A percentile compares a stretch with the other conserved stretches of the same genome.
phyloP scores from a whole-genome alignment of 2,888 invertebrate species.

The Chalcis sispes region DNA sequence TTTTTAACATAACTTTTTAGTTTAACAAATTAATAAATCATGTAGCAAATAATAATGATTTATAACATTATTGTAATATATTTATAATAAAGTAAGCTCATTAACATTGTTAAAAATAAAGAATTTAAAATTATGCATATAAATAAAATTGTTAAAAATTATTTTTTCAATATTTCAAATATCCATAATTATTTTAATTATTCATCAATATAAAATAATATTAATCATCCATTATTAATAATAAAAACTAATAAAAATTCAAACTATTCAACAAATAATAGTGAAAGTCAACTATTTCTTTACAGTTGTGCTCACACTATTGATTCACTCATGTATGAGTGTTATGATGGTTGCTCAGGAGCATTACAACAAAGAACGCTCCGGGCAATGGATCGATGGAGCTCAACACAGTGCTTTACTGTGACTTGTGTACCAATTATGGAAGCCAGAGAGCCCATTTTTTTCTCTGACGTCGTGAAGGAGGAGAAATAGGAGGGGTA shows the following conservation, averaged over 20 bases:
- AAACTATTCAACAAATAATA: slow-evolving; percentile 5
- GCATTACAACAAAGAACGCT: slow-evolving; percentile 61
- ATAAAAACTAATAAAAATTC: not conserved
- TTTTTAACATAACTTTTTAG: too few species aligned
- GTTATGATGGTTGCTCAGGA: slow-evolving; percentile 28
- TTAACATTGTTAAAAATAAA: too few species aligned
- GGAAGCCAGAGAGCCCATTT: slow-evolving; percentile 61
- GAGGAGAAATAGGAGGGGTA: slow-evolving; percentile 61
- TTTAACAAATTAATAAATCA: too few species aligned
- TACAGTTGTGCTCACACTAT: slow-evolving; percentile 14
- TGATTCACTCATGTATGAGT: slow-evolving; percentile 31
- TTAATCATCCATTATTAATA: too few species aligned
- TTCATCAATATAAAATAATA: too few species aligned
- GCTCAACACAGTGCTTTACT: slow-evolving; percentile 59
- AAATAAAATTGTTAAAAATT: too few species aligned
- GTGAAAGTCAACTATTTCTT: slow-evolving; percentile 14
- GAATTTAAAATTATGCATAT: too few species aligned
- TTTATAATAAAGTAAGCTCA: not conserved
- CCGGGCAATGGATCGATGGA: slow-evolving; percentile 68
- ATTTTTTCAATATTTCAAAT: too few species aligned
- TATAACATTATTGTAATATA: too few species aligned
- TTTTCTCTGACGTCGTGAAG: slow-evolving; percentile 65
- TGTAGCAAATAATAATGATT: too few species aligned
- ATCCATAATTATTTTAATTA: too few species aligned
- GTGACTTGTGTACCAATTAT: slow-evolving; percentile 72